Evolutionary conservation across 2,797 vertebrate species (phyloP), one percentile per base, ranked within the genome.

Genomic region (Lacerta viridis): DNA sequence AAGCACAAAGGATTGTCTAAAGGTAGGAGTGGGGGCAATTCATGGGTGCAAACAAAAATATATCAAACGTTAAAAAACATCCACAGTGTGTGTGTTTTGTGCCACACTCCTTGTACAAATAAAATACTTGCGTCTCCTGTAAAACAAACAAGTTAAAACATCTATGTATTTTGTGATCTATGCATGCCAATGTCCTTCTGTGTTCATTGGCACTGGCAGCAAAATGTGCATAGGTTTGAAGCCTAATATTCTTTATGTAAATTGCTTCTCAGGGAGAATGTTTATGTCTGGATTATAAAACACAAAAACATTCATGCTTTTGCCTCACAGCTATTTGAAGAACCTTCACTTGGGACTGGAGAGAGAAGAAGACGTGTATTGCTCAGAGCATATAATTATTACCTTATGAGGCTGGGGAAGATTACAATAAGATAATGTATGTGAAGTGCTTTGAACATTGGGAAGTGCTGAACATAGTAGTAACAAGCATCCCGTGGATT

Each of bases 281-380:
- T 64, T 36, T 59, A 64, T 76, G 55, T 61, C 41, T 25, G 25
- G 64, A 82, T 66, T 29, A 66, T 75, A 61, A 81, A 74, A 27
- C 83, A 84, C 71, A 84, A 55, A 75, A 84, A 39, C 13, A 43
- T 81, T 59, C 33, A 75, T 46, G 69, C 71, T 39, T 39, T 75
- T 72, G 5, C 46, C 23, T 61, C 55, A 41, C 71, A 76, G 27
- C 36, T 15, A 75, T 76, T 46, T 61, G 83, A 84, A 85, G 76
- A 75, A 23, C 36, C 55, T 29, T 75, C 43, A 76, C 39, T 82
- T 66, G 39, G 61, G 27, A 41, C 15, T 1, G 83, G 50, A n/a
- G 15, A 39, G 55, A 75, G 43, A 20, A 36, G 68, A 27, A 61
- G 7, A 33, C 10, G 33, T 9, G 33, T 84, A 15, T 74, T 39